A percentile compares a stretch with the other conserved stretches of the same genome.
Conservation (phyloP, 2,797 vertebrate genomes). For the Oceanodroma leucorhoa region DNA sequence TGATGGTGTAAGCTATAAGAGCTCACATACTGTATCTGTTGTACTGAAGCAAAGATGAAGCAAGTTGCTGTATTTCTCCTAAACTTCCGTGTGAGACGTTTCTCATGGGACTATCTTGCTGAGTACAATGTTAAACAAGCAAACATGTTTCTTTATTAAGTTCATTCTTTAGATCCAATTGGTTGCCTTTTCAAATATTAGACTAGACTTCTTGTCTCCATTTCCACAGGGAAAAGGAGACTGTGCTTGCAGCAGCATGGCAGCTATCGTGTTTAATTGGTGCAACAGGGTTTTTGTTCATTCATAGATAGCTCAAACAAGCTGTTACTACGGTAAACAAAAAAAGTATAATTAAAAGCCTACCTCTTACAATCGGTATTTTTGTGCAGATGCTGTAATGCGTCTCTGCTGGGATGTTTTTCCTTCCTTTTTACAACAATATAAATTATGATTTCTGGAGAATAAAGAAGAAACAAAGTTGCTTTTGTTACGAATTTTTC, state of each 20-base stretch:
- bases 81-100: neutral
- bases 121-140: neutral
- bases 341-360: neutral
- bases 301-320: slow-evolving; percentile 53
- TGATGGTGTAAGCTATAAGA: neutral
- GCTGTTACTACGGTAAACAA: neutral
- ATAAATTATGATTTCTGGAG: neutral
- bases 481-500: slow-evolving; percentile 14
- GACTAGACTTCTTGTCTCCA: neutral
- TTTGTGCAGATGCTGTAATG: neutral
- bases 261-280: neutral
- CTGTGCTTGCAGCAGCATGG: slow-evolving; percentile 6
- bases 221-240: neutral
- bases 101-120: neutral
- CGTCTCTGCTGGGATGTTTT: neutral
- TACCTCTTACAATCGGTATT: neutral
- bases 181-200: slow-evolving; percentile 25
- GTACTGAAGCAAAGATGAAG: neutral
- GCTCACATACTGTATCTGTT: neutral
- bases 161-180: neutral
- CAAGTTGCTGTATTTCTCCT: neutral
- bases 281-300: slow-evolving; percentile 70
- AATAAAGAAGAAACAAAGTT: slow-evolving; percentile 24
- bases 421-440: slow-evolving; percentile 40
- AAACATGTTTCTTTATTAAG: slow-evolving; percentile 9